These are phyloP conservation scores for Atopsyche davidsoni DNA, from an alignment of 1,140 invertebrate species.

Conservation along the genomic window DNA sequence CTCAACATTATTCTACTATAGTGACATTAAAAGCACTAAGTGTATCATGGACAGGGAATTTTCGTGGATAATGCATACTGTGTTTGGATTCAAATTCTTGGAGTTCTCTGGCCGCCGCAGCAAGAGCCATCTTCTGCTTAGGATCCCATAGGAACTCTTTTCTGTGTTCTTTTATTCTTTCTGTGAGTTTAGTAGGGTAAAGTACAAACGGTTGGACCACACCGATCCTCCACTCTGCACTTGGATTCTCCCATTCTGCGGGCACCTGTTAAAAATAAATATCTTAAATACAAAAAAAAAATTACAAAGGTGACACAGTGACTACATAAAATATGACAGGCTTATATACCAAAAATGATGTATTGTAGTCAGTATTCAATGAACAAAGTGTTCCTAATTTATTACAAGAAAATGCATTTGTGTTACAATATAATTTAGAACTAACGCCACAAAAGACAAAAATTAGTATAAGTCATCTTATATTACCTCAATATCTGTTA, in stretches of 20 bases:
- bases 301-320: no score
- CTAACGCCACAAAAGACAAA: no score
- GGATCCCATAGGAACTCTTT: slow-evolving; percentile 85
- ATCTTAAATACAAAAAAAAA: no score
- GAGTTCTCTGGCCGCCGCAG: slow-evolving; percentile 68
- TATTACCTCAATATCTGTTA: no score
- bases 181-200: slow-evolving; percentile 76
- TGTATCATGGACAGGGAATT: not conserved
- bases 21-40: no score
- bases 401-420: no score
- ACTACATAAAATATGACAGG: no score
- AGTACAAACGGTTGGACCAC: slow-evolving; percentile 81
- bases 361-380: no score
- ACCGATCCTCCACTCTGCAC: slow-evolving; percentile 76
- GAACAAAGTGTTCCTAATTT: no score
- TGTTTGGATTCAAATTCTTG: slow-evolving; percentile 63
- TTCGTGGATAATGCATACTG: slow-evolving; percentile 28
- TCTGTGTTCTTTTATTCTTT: slow-evolving; percentile 75
- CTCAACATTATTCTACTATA: not conserved
- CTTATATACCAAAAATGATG: no score
- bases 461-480: no score
- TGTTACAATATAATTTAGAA: no score
- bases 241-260: slow-evolving; percentile 74
- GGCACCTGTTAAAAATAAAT: slow-evolving; percentile 62
- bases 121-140: slow-evolving; percentile 68